Base-by-base conservation (phyloP, 2,888 invertebrate species). In the Leptopilina syphax region DNA sequence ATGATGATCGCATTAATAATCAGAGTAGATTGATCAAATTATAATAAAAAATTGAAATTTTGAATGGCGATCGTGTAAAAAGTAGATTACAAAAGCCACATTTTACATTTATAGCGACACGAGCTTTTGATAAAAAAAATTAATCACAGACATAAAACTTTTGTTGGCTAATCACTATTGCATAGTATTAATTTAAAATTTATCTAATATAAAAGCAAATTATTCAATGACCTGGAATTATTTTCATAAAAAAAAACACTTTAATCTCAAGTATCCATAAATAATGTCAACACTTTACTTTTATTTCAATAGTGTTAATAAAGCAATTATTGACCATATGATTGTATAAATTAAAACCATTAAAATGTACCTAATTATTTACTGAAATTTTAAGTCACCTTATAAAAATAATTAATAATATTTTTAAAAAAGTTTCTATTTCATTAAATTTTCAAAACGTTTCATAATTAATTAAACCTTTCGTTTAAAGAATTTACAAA, bases 1-100 rank as follows among this genome's bases (percentile, higher is more conserved):
- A 50, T 10, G 34, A 73, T 73, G 73, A 73, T 54, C 54, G 73
- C 13, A 13, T 73, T 73, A 34, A 73, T n/a, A 27, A 54, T 34
- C 73, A 73, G 27, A 54, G 27, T 24, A 12, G 27, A 7, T 34
- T 68, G 24, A 70, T 70, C 27, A 70, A 70, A 70, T 50, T 70
- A 27, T 24, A 70, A 70, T 27, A 50, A 18, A 70, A 70, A 50
- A 70, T 47, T 34, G 12, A 7, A 54, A 70, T 54, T 70, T 70
- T 70, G 12, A 50, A 24, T 50, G 12, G 5, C 12, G 13, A 24
- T 50, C 12, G 24, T 24, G 50, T 50, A 24, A 50, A 24, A 50
- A 70, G 12, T 9, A n/a, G 44, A 50, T 10, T 44, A 44, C n/a
- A 41, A 67, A 67, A 9, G 7, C n/a, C 9, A 9, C 44, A 44